Conservation (phyloP, 1,140 invertebrate species). For the Drosophila rufa region DNA sequence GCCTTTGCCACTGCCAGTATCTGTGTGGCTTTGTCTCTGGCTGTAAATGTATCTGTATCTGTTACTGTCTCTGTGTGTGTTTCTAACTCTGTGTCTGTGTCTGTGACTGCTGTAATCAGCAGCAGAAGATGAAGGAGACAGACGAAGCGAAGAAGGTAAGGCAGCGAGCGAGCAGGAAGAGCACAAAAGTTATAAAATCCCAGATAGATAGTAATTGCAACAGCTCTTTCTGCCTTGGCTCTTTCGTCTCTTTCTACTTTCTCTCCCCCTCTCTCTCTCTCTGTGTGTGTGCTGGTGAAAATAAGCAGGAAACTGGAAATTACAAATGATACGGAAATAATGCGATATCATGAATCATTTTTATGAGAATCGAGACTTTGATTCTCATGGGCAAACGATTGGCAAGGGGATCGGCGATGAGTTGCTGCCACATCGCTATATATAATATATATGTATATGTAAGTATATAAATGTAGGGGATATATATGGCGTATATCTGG, state of each 20-base stretch:
- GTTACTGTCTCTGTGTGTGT: conserved; percentile 12
- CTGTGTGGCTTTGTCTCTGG: conserved; percentile 11
- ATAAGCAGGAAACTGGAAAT: conserved; percentile 83
- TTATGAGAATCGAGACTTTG: conserved; percentile 81
- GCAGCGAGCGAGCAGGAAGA: conserved; percentile 17
- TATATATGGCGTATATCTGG: neutral
- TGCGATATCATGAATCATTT: conserved; percentile 83
- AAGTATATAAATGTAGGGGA: neutral
- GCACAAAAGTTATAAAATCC: conserved; percentile 82
- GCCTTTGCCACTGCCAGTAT: neutral
- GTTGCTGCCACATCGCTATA: neutral
- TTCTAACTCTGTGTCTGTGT: conserved; percentile 34
- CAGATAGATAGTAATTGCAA: conserved; percentile 81
- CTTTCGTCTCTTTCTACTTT: neutral
- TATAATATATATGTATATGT: neutral
- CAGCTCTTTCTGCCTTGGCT: conserved; percentile 32
- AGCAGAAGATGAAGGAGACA: conserved; percentile 21
- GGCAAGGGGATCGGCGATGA: conserved; percentile 13
- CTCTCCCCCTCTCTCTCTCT: conserved; percentile 4
- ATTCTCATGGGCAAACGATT: conserved; percentile 74
- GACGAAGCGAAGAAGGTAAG: conserved; percentile 12
- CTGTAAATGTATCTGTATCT: neutral
- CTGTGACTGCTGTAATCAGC: conserved; percentile 64
- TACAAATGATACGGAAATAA: conserved; percentile 84
- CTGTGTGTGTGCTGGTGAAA: conserved; percentile 56